These are phyloP conservation scores for Larimichthys polyactis DNA, from an alignment of 2,113 vertebrate species.

Conservation along the genomic window DNA sequence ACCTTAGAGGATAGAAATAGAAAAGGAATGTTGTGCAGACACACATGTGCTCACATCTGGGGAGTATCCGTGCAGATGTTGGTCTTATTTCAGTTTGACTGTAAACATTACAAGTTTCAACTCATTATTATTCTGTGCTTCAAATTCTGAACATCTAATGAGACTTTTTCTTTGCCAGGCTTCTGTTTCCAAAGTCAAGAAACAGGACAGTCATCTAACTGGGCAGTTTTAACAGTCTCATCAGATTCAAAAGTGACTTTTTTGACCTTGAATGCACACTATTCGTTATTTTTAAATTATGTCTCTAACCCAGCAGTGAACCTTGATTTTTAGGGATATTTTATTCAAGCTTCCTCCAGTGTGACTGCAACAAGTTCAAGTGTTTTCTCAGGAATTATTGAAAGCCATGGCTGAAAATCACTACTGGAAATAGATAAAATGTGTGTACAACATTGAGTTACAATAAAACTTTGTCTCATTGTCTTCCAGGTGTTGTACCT, in stretches of 20 bases:
- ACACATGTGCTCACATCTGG: too few relatives aligned
- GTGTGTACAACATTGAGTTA: background rate
- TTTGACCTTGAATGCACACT: too few relatives aligned
- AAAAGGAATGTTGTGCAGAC: too few relatives aligned
- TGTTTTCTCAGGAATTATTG: background rate
- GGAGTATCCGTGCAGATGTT: too few relatives aligned
- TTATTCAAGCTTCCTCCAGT: background rate
- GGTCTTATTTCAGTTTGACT: too few relatives aligned
- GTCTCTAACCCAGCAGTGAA: background rate
- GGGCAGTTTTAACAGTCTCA: background rate
- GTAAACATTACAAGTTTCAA: too few relatives aligned
- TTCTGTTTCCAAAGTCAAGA: background rate
- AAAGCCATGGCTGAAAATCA: background rate
- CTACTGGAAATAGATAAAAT: background rate
- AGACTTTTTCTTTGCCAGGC: background rate
- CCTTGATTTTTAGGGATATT: background rate
- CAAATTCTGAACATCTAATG: background rate
- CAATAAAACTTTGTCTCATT: background rate
- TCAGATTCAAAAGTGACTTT: background rate
- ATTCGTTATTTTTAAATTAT: background rate
- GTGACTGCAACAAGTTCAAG: background rate
- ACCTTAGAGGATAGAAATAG: too few relatives aligned
- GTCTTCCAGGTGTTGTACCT: conserved; percentile 85
- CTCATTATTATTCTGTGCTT: too few relatives aligned
- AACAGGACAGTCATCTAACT: too few relatives aligned